Percentiles rank a stretch among this genome's conserved stretches.
These are phyloP conservation scores for Poecile atricapillus DNA, from an alignment of 2,113 vertebrate species.

Conservation along the genomic window DNA sequence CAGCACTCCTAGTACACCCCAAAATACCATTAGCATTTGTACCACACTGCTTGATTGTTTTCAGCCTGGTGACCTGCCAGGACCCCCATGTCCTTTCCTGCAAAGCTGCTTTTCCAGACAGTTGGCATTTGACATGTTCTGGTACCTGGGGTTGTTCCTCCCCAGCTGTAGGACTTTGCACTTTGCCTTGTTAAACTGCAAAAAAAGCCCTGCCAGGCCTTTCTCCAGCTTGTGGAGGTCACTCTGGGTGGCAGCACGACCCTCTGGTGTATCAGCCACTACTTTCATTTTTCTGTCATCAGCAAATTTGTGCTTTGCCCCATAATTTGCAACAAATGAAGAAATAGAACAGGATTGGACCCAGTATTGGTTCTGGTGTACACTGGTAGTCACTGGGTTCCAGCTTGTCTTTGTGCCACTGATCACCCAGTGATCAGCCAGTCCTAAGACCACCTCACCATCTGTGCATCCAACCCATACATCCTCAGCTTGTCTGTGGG, in stretches of 20 bases:
- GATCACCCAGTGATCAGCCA: not conserved
- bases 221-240: not conserved
- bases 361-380: not conserved
- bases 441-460: not conserved
- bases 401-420: accelerated
- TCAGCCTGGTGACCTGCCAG: not conserved
- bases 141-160: not conserved
- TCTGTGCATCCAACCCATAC: not conserved
- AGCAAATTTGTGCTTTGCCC: not conserved
- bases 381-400: not conserved
- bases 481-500: not conserved
- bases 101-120: not conserved
- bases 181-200: not conserved
- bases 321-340: not conserved
- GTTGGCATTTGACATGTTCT: not conserved
- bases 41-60: not conserved
- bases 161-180: not conserved
- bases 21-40: not conserved
- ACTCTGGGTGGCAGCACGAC: not conserved
- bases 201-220: not conserved
- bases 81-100: not conserved
- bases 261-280: not conserved
- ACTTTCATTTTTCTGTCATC: not conserved
- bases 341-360: not conserved
- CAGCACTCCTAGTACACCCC: not conserved